Conservation (phyloP, 2,888 invertebrate genomes). For the Lepidocyrtinus sp. region DNA sequence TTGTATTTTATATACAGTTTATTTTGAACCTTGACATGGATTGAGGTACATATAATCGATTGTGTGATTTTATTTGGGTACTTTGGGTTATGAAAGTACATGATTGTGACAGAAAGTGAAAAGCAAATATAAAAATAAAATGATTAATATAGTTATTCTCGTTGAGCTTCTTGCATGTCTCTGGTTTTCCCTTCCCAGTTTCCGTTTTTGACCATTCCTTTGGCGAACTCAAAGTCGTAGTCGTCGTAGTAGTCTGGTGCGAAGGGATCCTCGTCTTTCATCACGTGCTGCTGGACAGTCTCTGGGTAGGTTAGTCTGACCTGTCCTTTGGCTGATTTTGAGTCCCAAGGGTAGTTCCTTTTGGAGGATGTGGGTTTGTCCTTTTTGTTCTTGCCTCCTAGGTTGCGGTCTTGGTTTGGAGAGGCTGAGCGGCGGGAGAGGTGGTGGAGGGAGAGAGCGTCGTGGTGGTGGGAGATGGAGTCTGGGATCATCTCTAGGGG, state of each 20-base stretch:
- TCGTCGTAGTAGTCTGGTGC: constrained; percentile 43
- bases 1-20: too few relatives aligned
- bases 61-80: too few relatives aligned
- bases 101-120: too few relatives aligned
- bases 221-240: constrained; percentile 48
- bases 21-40: background rate
- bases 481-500: background rate
- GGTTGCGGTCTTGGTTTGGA: background rate
- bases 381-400: background rate
- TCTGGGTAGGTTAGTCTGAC: constrained; percentile 8
- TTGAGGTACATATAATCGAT: too few relatives aligned
- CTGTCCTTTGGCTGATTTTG: background rate
- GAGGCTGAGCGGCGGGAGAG: background rate
- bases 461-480: background rate
- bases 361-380: background rate
- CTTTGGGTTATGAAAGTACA: too few relatives aligned
- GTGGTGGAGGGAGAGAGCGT: background rate
- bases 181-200: constrained; percentile 26
- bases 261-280: constrained; percentile 17
- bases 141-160: too few relatives aligned
- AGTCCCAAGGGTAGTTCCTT: constrained; percentile 28
- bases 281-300: background rate
- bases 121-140: too few relatives aligned
- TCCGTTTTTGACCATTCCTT: constrained; percentile 32
- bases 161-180: background rate